Base-by-base conservation (phyloP, 2,888 invertebrate genomes). In the Eulithis testata region DNA sequence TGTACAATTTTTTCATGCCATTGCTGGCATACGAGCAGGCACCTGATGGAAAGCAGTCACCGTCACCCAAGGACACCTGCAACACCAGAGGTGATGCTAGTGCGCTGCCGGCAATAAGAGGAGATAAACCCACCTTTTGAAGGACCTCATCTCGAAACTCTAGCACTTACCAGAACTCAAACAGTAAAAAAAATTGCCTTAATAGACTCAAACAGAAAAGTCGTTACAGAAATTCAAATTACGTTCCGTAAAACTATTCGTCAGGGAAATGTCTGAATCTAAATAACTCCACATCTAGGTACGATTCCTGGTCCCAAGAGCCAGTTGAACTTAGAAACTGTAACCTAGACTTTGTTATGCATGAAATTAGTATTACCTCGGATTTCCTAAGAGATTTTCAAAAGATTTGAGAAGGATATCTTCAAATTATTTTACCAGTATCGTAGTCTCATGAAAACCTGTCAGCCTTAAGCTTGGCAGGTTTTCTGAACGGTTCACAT, bases 261-360 rank as follows among this genome's bases (percentile, higher is more conserved):
- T 60, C 51, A 55, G 51, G 52, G 59, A 60, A 59, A 59, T 50
- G 51, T 14, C 51, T 60, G 14, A 45, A 60, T 60, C 65, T 72
- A 68, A 70, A 73, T 70, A 69, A 60, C 58, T 49, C 44, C 36
- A 59, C 55, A 56, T 65, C 36, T 36, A 51, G 51, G 51, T 65
- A 57, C 63, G 54, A 12, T 40, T 53, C 56, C 60, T 59, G 65
- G 12, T 51, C 68, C 43, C 60, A 1, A 6, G 62, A 14, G 70
- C 54, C 1, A 37, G 11, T n/a, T 58, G 47, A 65, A 61, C 65
- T 56, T 57, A 66, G 66, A 62, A 66, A 65, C 52, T 64, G 52
- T 59, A 64, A 51, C 51, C 55, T 68, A 64, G 55, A 58, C 56
- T 53, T 61, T 58, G 62, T 60, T 63, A 53, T 57, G 62, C 61